Evolutionary conservation across 2,113 vertebrate species (phyloP).

Genomic region (Cryptoleucopteryx plumbea): DNA sequence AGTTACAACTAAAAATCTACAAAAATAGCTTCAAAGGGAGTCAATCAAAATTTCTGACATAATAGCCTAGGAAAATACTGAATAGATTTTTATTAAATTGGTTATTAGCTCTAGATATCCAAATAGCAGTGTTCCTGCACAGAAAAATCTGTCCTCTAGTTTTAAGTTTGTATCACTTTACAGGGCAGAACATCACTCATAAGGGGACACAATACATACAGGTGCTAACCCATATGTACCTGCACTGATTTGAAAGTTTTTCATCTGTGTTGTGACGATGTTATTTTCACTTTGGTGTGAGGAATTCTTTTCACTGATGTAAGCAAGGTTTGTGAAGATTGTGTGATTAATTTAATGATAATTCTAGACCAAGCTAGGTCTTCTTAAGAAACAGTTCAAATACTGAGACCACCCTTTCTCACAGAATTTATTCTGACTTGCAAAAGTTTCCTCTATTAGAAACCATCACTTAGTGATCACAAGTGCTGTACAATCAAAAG

Average conservation of each 20-base stretch:
- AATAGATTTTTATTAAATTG: background rate
- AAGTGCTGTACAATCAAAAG: slow-evolving; percentile 9
- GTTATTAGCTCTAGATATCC: background rate
- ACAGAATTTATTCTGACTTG: background rate
- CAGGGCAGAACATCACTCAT: background rate
- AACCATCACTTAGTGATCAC: background rate
- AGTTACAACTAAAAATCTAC: background rate
- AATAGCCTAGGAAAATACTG: background rate
- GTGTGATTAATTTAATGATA: background rate
- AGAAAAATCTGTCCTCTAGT: background rate
- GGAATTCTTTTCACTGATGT: background rate
- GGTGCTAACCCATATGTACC: background rate
- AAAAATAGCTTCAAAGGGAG: background rate
- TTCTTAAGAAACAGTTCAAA: background rate
- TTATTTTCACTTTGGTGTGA: background rate
- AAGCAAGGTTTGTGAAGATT: background rate
- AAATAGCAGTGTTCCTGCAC: background rate
- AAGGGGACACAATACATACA: background rate
- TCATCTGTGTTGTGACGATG: background rate
- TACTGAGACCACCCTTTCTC: background rate
- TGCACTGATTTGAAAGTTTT: background rate
- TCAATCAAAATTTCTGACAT: background rate
- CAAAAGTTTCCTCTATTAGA: background rate
- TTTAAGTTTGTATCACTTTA: background rate
- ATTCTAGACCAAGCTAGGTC: background rate